A percentile compares a stretch with the other conserved stretches of the same genome.
phyloP scores from a whole-genome alignment of 2,113 vertebrate genomes.

The Phylloscopus trochilus region DNA sequence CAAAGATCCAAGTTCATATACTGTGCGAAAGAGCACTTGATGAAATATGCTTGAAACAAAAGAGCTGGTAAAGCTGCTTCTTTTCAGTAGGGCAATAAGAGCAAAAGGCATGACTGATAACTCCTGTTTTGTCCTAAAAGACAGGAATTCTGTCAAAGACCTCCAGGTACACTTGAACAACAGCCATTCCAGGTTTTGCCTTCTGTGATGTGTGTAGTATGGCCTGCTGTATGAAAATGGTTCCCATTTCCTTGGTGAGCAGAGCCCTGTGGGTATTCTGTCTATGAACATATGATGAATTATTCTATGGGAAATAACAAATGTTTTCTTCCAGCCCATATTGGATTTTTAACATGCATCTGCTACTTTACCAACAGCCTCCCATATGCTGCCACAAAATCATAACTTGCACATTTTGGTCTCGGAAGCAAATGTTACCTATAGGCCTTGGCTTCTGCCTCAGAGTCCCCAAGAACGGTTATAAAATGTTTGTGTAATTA shows the following conservation, averaged over 20 bases:
- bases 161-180: neutral
- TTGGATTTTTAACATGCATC: constrained; percentile 36
- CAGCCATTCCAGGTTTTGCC: neutral
- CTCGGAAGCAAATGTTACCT: constrained; percentile 13
- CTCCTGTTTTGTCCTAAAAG: neutral
- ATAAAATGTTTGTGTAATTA: neutral
- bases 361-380: constrained; percentile 28
- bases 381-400: constrained; percentile 3
- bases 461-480: neutral
- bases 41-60: neutral
- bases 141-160: neutral
- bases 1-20: neutral
- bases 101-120: neutral
- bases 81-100: neutral
- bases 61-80: neutral
- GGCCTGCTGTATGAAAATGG: neutral
- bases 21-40: neutral
- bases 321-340: constrained; percentile 1
- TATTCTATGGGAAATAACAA: constrained; percentile 40
- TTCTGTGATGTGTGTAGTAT: neutral
- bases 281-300: neutral
- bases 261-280: neutral
- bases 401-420: neutral
- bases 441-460: constrained; percentile 2
- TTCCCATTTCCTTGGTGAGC: neutral